A percentile compares a stretch with the other conserved stretches of the same genome.
phyloP scores from a whole-genome alignment of 2,113 vertebrate species.

The Elephas maximus region DNA sequence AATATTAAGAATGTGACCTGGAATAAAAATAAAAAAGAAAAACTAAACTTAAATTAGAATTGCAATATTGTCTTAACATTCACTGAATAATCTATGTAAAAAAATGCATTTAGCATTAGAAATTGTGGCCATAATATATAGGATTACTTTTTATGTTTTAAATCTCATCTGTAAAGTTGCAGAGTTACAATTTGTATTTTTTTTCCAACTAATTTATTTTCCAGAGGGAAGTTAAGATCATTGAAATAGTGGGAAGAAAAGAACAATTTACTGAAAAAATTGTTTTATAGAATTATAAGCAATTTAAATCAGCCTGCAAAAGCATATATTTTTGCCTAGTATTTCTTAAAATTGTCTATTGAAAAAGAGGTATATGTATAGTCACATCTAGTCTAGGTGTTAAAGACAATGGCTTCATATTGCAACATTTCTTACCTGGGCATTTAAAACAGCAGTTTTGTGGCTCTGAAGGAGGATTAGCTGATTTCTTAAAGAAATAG shows the following conservation, averaged over 20 bases:
- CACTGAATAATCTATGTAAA: conserved; percentile 11
- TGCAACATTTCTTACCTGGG: neutral
- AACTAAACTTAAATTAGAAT: conserved; percentile 61
- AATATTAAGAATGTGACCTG: conserved; percentile 52
- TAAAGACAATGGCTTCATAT: conserved; percentile 6
- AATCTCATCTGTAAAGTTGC: conserved; percentile 31
- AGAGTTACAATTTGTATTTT: neutral
- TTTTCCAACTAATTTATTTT: conserved; percentile 47
- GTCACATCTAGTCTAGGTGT: neutral
- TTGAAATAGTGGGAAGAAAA: neutral
- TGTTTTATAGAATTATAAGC: conserved; percentile 28
- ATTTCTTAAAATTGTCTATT: conserved; percentile 49
- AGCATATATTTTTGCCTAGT: neutral
- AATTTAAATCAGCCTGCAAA: conserved; percentile 41
- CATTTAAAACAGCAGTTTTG: conserved; percentile 28
- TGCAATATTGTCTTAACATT: conserved; percentile 31
- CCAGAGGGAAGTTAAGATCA: neutral
- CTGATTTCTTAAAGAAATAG: neutral
- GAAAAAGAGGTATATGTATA: neutral
- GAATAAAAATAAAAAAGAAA: conserved; percentile 50
- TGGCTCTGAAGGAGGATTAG: conserved; percentile 6
- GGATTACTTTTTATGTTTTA: conserved; percentile 4
- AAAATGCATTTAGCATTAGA: conserved; percentile 60
- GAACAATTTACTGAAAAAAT: conserved; percentile 41
- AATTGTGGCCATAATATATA: conserved; percentile 22